Evolutionary conservation across 2,113 vertebrate species (phyloP).

Genomic region (Cavia aperea): DNA sequence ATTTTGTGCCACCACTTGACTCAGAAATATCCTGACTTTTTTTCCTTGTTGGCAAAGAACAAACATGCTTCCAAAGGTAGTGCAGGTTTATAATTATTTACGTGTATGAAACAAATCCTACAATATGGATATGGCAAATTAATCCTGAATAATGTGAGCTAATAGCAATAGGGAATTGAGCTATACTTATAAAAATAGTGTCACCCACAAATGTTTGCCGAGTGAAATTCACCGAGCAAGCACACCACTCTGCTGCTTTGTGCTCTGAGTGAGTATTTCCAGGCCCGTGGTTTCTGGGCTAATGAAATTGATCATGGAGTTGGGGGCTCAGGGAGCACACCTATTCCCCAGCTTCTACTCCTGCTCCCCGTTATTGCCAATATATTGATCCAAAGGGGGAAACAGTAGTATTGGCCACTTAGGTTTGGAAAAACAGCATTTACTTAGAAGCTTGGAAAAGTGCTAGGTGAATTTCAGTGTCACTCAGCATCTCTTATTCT

Average conservation of each 20-base stretch:
- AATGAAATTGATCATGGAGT: not conserved
- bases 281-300: conserved; percentile 10
- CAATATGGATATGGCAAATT: not conserved
- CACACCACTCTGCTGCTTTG: conserved; percentile 43
- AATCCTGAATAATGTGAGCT: conserved; percentile 26
- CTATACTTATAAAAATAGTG: conserved; percentile 39
- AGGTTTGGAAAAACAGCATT: not conserved
- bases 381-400: conserved; percentile 6
- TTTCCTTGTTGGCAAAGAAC: conserved; percentile 17
- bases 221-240: conserved; percentile 39
- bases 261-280: conserved; percentile 48
- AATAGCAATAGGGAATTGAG: conserved; percentile 38
- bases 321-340: not conserved
- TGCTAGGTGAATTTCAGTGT: conserved; percentile 1
- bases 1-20: conserved; percentile 10
- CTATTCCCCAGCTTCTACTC: not conserved
- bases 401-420: not conserved
- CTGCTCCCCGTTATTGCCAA: not conserved
- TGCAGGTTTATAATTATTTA: conserved; percentile 19
- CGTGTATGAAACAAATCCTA: not conserved
- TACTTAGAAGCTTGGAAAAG: conserved; percentile 18
- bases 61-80: not conserved
- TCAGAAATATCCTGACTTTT: not conserved
- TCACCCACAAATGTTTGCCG: conserved; percentile 21
- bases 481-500: not conserved